phyloP scores from a whole-genome alignment of 2,797 vertebrate genomes.

The Babyrousa celebensis region DNA sequence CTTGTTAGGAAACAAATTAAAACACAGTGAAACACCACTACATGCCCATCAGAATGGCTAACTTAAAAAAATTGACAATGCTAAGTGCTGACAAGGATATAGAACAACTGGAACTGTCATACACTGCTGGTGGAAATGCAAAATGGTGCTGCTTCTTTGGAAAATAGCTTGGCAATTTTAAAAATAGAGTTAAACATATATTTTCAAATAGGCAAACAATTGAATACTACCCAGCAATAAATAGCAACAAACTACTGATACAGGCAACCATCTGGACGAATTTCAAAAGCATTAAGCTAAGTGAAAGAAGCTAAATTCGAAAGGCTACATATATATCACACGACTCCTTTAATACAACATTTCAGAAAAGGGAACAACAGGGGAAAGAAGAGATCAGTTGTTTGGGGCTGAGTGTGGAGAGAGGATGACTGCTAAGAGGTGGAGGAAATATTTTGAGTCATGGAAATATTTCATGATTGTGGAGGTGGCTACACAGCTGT shows the following conservation, averaged over 20 bases:
- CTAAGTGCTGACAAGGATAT: not conserved
- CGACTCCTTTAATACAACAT: not conserved
- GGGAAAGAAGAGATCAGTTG: not conserved
- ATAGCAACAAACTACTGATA: not conserved
- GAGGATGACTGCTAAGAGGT: not conserved
- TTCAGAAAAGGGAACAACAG: not conserved
- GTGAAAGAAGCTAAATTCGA: not conserved
- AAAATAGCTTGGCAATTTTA: not conserved
- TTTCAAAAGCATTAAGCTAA: not conserved
- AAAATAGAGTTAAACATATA: not conserved
- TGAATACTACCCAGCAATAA: not conserved
- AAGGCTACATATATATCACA: not conserved
- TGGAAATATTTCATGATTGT: not conserved
- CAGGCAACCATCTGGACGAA: not conserved
- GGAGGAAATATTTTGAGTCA: not conserved
- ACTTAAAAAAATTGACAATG: not conserved
- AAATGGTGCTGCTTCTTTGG: not conserved
- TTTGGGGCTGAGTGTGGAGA: not conserved
- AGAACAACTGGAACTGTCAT: not conserved
- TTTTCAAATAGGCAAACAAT: not conserved
- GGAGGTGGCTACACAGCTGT: not conserved
- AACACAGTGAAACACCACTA: not conserved
- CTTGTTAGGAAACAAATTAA: conserved; percentile 16
- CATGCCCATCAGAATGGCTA: not conserved
- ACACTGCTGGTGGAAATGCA: not conserved